Conservation (phyloP, 2,888 invertebrate genomes). For the Stramonita haemastoma region DNA sequence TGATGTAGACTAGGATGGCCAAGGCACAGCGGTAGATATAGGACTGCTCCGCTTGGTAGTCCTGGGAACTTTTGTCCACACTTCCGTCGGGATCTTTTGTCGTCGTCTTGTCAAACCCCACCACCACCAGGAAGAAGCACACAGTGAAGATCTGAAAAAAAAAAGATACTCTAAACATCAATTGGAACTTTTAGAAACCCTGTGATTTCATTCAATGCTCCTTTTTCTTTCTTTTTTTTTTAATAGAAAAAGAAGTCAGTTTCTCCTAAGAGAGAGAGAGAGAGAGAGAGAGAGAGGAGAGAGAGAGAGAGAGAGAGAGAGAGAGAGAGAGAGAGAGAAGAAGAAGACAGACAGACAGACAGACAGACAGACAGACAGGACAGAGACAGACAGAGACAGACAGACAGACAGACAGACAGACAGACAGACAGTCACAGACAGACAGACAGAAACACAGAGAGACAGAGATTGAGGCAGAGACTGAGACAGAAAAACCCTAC, state of each 20-base stretch:
- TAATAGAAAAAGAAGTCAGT: background rate
- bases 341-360: too few species aligned
- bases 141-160: conserved; percentile 80
- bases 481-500: too few species aligned
- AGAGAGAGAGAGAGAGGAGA: too few species aligned
- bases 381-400: too few species aligned
- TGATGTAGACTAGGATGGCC: conserved; percentile 81
- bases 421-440: too few species aligned
- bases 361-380: too few species aligned
- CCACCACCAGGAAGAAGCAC: conserved; percentile 82
- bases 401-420: too few species aligned
- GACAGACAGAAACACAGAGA: too few species aligned
- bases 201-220: background rate
- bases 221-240: background rate
- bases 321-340: too few species aligned
- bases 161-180: background rate
- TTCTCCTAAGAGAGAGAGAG: too few species aligned
- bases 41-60: conserved; percentile 78
- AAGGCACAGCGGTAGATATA: conserved; percentile 82
- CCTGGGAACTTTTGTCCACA: conserved; percentile 67
- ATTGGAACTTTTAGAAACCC: background rate
- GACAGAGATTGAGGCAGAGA: too few species aligned
- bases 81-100: conserved; percentile 81
- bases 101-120: conserved; percentile 83
- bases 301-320: too few species aligned